These are phyloP conservation scores for Lasius fuliginosus DNA, from an alignment of 2,888 invertebrate genomes.

Conservation along the genomic window DNA sequence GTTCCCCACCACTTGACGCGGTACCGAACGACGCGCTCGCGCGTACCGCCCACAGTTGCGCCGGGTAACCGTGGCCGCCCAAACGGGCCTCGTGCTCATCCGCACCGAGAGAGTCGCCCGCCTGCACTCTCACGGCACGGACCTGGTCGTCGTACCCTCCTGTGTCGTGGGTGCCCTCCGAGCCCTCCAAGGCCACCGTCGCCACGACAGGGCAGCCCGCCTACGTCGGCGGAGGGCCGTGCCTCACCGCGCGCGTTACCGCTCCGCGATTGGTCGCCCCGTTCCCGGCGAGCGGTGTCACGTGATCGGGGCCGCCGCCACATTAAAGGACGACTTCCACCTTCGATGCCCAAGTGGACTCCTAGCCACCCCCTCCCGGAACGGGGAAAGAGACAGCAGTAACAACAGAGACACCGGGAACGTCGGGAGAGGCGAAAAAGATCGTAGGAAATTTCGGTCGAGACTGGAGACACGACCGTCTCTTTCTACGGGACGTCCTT, in stretches of 20 bases:
- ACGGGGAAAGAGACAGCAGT: constrained; percentile 79
- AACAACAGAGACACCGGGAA: constrained; percentile 82
- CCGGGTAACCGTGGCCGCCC: constrained; percentile 81
- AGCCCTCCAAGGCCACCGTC: constrained; percentile 68
- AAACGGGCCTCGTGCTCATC: constrained; percentile 78
- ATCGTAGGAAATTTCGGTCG: constrained; percentile 69
- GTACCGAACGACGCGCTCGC: constrained; percentile 80
- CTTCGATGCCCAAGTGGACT: constrained; percentile 61
- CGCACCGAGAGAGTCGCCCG: constrained; percentile 80
- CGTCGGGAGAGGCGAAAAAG: constrained; percentile 78
- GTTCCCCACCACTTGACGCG: constrained; percentile 76
- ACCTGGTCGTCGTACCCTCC: constrained; percentile 72
- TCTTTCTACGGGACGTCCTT: constrained; percentile 62
- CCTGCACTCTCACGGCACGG: constrained; percentile 82
- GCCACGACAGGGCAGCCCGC: constrained; percentile 82
- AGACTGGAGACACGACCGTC: constrained; percentile 61
- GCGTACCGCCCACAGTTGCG: constrained; percentile 84
- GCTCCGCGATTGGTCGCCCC: constrained; percentile 80
- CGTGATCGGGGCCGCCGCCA: constrained; percentile 76
- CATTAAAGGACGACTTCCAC: constrained; percentile 65
- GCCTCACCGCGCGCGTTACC: constrained; percentile 83
- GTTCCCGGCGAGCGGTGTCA: constrained; percentile 74
- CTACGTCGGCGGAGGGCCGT: constrained; percentile 86
- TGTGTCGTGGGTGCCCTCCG: constrained; percentile 67
- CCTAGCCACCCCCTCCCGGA: constrained; percentile 65